Evolutionary conservation across 64 coral and sea anemone genomes (phyloP), one percentile per base, ranked within the genome.

Genomic region (Montipora sp.): DNA sequence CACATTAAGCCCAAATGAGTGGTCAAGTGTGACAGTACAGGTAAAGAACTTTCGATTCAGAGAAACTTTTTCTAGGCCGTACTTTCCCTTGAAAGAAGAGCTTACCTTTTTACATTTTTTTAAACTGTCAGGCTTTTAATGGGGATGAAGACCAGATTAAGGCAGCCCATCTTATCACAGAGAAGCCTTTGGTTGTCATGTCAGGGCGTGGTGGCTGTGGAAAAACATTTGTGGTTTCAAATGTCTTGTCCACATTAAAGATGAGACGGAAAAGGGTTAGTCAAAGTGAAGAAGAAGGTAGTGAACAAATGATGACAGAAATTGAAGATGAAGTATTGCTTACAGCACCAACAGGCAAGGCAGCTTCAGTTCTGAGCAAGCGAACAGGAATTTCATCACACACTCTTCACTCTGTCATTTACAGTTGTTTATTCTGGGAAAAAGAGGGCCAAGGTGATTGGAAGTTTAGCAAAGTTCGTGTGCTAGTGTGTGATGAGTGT

Each of bases 401-500:
- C 57, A 94, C 93, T 1, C 66, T 94, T 18, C 93, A 94, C 61
- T 59, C 88, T 44, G 93, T 94, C 9, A 94, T 94, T 7, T 94
- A 77, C 73, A 94, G 87, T 19, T 90, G 57, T 74, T 43, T 63
- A 16, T 46, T n/a, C 67, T 87, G 66, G 67, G 43, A 59, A 43
- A 13, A 75, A 3, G 5, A 51, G 5, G 47, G 48, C 3, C 5
- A 36, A 6, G 55, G 51, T 5, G 59, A 21, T 1, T 94, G 92
- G 92, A 94, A 89, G 18, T 94, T 90, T 68, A 44, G 23, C 19
- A 73, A 89, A 7, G 67, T 94, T 21, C 19, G 79, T 53, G 20
- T 89, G 7, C 51, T 94, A 2, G 92, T 94, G 18, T 90, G 92
- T 90, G 92, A 94, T 76, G 92, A 94, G 53, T 94, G 92, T n/a